Percentiles rank a stretch among this genome's conserved stretches.
These are phyloP conservation scores for Schizopygopsis malacanthus DNA, from an alignment of 2,797 vertebrate genomes.

Conservation along the genomic window DNA sequence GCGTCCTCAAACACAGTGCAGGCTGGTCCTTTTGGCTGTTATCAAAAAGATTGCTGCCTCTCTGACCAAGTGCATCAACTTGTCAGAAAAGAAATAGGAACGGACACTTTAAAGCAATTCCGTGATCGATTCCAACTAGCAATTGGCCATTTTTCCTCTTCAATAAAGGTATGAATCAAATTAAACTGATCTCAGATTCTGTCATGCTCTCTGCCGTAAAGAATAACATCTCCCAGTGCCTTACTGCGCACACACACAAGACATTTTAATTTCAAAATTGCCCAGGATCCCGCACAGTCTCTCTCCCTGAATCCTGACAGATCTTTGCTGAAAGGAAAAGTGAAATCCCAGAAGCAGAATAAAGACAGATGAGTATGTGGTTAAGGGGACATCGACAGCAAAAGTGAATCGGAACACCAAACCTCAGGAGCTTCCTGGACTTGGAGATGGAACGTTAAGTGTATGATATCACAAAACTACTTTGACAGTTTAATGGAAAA, in stretches of 20 bases:
- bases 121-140: slow-evolving; percentile 15
- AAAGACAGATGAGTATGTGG: slow-evolving; percentile 38
- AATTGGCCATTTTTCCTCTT: not conserved
- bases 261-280: slow-evolving; percentile 18
- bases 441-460: slow-evolving; percentile 12
- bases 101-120: slow-evolving; percentile 16
- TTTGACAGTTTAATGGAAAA: slow-evolving; percentile 41
- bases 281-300: not conserved
- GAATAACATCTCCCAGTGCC: not conserved
- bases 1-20: slow-evolving; percentile 27
- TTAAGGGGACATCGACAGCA: slow-evolving; percentile 31
- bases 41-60: slow-evolving; percentile 28
- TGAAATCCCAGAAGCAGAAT: slow-evolving; percentile 30
- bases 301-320: slow-evolving; percentile 15
- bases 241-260: not conserved
- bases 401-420: slow-evolving; percentile 28
- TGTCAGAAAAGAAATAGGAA: slow-evolving; percentile 29
- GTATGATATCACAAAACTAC: slow-evolving; percentile 36
- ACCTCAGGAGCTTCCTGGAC: slow-evolving; percentile 36
- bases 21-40: slow-evolving; percentile 6
- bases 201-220: not conserved
- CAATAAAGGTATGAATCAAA: slow-evolving; percentile 21
- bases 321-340: not conserved
- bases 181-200: not conserved
- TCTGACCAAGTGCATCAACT: slow-evolving; percentile 19